Evolutionary conservation across 1,140 invertebrate species (phyloP), one percentile per base, ranked within the genome.

Genomic region (Camponotus vicinus): DNA sequence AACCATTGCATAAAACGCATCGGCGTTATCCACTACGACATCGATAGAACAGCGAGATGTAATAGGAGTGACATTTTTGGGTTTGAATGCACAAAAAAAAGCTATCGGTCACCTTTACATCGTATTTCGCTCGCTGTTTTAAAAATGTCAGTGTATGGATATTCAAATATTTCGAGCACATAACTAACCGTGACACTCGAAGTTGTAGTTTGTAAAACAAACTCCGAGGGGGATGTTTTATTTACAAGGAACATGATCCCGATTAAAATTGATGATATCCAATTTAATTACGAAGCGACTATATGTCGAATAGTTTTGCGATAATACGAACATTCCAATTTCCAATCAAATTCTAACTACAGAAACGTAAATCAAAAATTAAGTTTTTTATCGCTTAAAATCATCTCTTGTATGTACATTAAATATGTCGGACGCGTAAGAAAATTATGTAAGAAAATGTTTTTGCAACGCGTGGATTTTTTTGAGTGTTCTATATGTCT

Each of bases 161-260:
- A 70, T 55, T 89, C 57, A 86, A 89, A 71, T 75, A 88, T 86
- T 80, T 89, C 87, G 88, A 89, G 84, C 88, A 89, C 55, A 82
- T 73, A 52, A 85, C 88, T 89, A 89, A 89, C 70, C 59, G 57
- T 86, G 83, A 69, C 61, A 89, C 76, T 82, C 83, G 76, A 82
- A 82, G 84, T 52, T 70, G 82, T 67, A 86, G 63, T 82, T 61
- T 63, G 52, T 89, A 66, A 49, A 77, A 89, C 73, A 76, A 88
- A 84, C 87, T 75, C 32, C 77, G 61, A 85, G 67, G n/a, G 83
- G 57, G 13, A 76, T 64, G 55, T 69, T n/a, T 80, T 89, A 89
- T 89, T 78, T 89, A 89, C 88, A 89, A 37, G 71, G 55, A 45
- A 82, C 57, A 70, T 63, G 84, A 86, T 79, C 69, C 83, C 70